Evolutionary conservation across 2,113 vertebrate species (phyloP).

Genomic region (Erythrolamprus reginae): DNA sequence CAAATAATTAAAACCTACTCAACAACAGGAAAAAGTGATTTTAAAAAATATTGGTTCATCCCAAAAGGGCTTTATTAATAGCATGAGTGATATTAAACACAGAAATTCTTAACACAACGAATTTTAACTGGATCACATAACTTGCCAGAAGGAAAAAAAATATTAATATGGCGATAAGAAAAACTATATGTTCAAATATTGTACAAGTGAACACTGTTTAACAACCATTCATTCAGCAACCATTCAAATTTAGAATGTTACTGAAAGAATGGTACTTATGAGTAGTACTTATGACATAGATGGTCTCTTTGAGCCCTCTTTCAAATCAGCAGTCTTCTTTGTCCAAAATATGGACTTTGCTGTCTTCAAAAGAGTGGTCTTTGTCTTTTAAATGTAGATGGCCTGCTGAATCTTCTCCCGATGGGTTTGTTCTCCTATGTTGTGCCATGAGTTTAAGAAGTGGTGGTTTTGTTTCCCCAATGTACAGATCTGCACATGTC

Average conservation of each 20-base stretch:
- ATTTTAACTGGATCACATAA: background rate
- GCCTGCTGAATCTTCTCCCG: too few relatives aligned
- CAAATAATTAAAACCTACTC: background rate
- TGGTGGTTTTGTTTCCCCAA: too few relatives aligned
- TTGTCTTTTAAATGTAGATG: too few relatives aligned
- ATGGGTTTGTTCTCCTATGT: too few relatives aligned
- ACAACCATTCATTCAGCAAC: background rate
- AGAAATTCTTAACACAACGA: background rate
- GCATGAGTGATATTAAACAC: background rate
- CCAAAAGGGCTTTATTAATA: background rate
- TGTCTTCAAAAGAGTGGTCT: too few relatives aligned
- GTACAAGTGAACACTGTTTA: background rate
- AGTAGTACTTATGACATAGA: background rate
- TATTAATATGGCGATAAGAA: background rate
- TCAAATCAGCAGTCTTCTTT: too few relatives aligned
- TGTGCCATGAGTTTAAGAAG: too few relatives aligned
- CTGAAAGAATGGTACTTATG: background rate
- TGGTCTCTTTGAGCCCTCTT: too few relatives aligned
- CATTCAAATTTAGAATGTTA: background rate
- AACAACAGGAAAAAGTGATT: background rate
- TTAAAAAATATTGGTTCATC: background rate
- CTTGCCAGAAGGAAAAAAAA: background rate
- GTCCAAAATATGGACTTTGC: too few relatives aligned
- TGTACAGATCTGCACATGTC: too few relatives aligned
- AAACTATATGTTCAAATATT: background rate